These are phyloP conservation scores for Hystrix cristata DNA, from an alignment of 2,113 vertebrate genomes.

Conservation along the genomic window DNA sequence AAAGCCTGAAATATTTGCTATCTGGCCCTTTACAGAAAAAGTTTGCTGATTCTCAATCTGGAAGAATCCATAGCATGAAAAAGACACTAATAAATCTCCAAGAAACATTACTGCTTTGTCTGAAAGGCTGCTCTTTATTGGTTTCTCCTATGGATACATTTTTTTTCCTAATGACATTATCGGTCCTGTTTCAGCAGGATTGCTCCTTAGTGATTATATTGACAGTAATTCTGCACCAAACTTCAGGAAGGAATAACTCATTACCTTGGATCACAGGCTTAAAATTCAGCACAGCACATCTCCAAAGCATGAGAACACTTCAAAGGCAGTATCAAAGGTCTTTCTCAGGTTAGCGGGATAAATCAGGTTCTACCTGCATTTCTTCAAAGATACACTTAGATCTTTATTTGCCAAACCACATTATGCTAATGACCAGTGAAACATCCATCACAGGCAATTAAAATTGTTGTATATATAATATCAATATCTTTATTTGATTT, in stretches of 20 bases:
- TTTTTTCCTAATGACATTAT: neutral
- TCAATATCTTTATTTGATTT: neutral
- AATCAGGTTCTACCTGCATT: neutral
- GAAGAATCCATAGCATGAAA: neutral
- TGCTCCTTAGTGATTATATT: neutral
- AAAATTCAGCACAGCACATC: slow-evolving; percentile 3
- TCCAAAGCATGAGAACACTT: neutral
- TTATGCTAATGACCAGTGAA: slow-evolving; percentile 18
- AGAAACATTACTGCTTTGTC: neutral
- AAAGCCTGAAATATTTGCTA: neutral
- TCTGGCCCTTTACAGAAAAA: neutral
- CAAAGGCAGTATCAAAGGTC: neutral
- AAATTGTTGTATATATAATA: neutral
- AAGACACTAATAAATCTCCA: neutral
- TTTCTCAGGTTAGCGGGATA: neutral
- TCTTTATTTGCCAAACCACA: neutral
- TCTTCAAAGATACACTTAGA: neutral
- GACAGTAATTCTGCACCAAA: neutral
- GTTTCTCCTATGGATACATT: neutral
- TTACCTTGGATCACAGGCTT: neutral
- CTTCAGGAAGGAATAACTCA: slow-evolving; percentile 3
- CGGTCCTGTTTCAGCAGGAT: neutral
- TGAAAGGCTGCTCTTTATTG: neutral
- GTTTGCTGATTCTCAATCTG: neutral
- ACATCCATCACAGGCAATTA: neutral